Percentiles rank a stretch among this genome's conserved stretches.
phyloP scores from a whole-genome alignment of 2,797 vertebrate genomes.

The Sardinella longiceps region DNA sequence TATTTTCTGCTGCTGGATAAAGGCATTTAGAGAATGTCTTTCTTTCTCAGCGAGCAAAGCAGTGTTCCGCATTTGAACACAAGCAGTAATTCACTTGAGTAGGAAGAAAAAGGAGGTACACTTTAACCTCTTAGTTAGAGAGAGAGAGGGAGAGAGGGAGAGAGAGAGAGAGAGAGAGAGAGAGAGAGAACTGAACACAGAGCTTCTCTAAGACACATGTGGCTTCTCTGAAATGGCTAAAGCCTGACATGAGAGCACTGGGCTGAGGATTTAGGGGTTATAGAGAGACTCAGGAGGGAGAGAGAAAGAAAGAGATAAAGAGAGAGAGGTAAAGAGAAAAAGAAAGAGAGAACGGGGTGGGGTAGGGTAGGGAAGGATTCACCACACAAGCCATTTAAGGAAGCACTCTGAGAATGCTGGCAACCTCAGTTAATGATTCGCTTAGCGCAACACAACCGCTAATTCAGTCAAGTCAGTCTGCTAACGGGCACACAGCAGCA shows the following conservation, averaged over 20 bases:
- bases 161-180: neutral
- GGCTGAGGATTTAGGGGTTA: constrained; percentile 37
- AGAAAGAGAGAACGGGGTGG: constrained; percentile 42
- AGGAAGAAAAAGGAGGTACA: neutral
- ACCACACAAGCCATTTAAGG: constrained; percentile 69
- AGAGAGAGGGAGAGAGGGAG: neutral
- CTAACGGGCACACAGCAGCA: constrained; percentile 43
- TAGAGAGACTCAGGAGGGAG: constrained; percentile 52
- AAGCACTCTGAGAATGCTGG: constrained; percentile 65
- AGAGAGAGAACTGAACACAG: neutral
- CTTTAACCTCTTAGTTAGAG: neutral
- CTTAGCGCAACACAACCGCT: constrained; percentile 71
- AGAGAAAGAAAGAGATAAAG: constrained; percentile 43
- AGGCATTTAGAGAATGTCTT: neutral
- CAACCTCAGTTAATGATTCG: constrained; percentile 69
- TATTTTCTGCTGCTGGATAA: neutral
- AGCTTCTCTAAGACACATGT: neutral
- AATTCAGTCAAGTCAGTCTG: constrained; percentile 66
- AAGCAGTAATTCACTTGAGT: neutral
- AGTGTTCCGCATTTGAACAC: neutral
- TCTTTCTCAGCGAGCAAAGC: neutral
- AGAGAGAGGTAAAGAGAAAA: constrained; percentile 54
- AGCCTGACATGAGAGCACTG: constrained; percentile 68
- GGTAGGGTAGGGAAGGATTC: constrained; percentile 49
- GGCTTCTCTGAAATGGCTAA: neutral